Percentiles rank a stretch among this genome's conserved stretches.
These are phyloP conservation scores for Mesitornis unicolor DNA, from an alignment of 2,113 vertebrate species.

Conservation along the genomic window DNA sequence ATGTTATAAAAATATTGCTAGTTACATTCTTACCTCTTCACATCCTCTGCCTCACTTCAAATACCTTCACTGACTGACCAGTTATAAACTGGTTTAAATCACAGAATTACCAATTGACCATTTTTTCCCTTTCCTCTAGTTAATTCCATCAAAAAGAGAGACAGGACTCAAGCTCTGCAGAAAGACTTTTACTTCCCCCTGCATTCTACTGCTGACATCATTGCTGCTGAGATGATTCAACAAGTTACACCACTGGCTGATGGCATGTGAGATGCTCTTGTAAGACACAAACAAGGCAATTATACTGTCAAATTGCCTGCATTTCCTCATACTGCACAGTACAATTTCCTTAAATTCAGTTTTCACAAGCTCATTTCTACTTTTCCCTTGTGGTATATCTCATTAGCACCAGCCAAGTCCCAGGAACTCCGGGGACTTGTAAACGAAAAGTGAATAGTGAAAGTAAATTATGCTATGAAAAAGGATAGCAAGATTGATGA, in stretches of 20 bases:
- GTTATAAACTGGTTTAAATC: neutral
- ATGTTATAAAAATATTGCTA: neutral
- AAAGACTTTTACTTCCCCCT: neutral
- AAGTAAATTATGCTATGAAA: neutral
- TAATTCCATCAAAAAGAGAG: neutral
- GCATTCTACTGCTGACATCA: neutral
- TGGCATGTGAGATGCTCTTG: neutral
- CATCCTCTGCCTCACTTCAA: neutral
- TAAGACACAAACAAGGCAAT: neutral
- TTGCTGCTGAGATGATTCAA: neutral
- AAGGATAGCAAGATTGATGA: neutral
- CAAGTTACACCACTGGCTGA: neutral
- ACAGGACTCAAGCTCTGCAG: neutral
- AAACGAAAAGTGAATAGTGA: neutral
- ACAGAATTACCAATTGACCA: fast-evolving
- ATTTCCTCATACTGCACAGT: neutral
- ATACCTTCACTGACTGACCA: neutral
- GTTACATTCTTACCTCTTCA: neutral
- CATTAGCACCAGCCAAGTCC: neutral
- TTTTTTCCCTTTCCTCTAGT: neutral
- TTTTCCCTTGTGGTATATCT: neutral
- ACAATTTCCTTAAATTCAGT: neutral
- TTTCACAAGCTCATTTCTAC: neutral
- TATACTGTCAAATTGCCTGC: neutral
- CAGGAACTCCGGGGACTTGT: neutral